Conservation (phyloP, 2,888 invertebrate genomes). For the Eulithis prunata region DNA sequence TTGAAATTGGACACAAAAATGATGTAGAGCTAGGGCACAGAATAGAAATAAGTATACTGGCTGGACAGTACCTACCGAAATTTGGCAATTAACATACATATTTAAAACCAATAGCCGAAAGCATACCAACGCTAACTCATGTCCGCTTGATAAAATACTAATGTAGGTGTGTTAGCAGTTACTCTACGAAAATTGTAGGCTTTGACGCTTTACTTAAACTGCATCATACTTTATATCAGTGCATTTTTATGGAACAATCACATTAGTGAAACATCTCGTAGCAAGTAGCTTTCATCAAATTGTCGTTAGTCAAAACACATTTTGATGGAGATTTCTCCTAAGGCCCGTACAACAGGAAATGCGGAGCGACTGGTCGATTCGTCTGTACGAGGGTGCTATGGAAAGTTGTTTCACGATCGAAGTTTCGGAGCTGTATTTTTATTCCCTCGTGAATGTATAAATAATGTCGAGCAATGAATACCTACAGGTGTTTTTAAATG, state of each 20-base stretch:
- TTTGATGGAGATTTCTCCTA: background rate
- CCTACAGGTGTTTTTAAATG: background rate
- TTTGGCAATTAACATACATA: too few species aligned
- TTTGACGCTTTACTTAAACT: too few species aligned
- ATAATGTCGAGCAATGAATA: background rate
- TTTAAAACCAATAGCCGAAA: too few species aligned
- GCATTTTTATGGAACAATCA: too few species aligned
- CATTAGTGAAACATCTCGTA: too few species aligned
- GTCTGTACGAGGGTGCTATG: background rate
- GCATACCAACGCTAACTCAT: too few species aligned
- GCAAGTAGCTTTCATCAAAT: too few species aligned
- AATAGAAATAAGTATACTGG: too few species aligned
- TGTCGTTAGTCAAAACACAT: background rate
- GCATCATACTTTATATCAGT: too few species aligned
- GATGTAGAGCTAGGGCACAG: background rate
- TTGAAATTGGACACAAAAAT: slow-evolving; percentile 3
- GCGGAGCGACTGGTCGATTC: slow-evolving; percentile 3
- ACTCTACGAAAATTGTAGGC: too few species aligned
- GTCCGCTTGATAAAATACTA: too few species aligned
- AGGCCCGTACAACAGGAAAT: background rate
- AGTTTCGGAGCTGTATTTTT: background rate
- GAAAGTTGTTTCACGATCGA: background rate
- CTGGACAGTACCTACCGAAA: background rate
- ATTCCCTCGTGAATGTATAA: background rate
- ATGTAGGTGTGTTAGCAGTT: too few species aligned